Evolutionary conservation across 1,140 invertebrate genomes (phyloP).

Genomic region (Himalopsyche phryganea): DNA sequence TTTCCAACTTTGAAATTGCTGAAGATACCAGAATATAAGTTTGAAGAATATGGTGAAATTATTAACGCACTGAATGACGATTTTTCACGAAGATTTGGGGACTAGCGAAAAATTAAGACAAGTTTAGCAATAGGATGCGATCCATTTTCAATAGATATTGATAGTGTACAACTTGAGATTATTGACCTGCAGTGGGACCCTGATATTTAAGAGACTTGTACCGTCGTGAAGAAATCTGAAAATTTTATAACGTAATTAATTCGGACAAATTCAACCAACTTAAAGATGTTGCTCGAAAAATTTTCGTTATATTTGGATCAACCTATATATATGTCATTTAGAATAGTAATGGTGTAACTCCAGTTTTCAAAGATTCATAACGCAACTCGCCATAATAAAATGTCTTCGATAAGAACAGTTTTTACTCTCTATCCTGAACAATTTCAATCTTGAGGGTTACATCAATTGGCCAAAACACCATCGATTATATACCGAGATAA

Average conservation of each 20-base stretch:
- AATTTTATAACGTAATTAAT: neutral
- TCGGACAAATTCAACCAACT: no score
- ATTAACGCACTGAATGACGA: no score
- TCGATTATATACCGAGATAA: no score
- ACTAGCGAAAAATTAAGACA: neutral
- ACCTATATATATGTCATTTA: slow-evolving; percentile 1
- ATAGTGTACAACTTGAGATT: slow-evolving; percentile 1
- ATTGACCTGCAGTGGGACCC: neutral
- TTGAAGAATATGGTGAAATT: no score
- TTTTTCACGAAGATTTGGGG: neutral
- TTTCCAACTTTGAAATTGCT: neutral
- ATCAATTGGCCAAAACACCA: no score
- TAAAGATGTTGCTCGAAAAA: slow-evolving; percentile 2
- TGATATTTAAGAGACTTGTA: no score
- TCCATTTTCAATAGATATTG: slow-evolving; percentile 4
- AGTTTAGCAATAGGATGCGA: neutral
- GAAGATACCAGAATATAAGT: neutral
- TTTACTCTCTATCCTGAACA: no score
- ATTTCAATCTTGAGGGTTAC: no score
- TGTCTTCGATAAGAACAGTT: no score
- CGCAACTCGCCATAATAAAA: no score
- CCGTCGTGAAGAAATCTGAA: neutral
- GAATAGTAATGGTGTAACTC: no score
- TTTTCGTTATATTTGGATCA: slow-evolving; percentile 1
- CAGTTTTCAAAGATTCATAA: no score